Conservation (phyloP, 2,113 vertebrate genomes). For the Neolamprologus caudopunctatus region DNA sequence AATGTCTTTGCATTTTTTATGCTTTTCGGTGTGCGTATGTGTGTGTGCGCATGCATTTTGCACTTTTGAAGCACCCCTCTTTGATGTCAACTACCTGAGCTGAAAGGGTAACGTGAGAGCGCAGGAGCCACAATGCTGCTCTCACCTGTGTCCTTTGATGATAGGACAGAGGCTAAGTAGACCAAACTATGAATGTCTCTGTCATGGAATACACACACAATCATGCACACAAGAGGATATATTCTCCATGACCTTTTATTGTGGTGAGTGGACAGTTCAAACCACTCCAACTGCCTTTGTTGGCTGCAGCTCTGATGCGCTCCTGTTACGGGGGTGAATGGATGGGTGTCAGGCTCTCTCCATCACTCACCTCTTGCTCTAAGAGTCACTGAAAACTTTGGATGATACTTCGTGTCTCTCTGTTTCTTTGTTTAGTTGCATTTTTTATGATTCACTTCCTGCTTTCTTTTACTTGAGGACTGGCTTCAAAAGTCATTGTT, state of each 20-base stretch:
- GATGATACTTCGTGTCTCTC: not conserved
- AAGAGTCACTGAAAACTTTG: conserved; percentile 30
- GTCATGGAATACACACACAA: conserved; percentile 45
- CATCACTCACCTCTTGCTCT: conserved; percentile 26
- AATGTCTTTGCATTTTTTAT: conserved; percentile 23
- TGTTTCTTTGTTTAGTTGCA: not conserved
- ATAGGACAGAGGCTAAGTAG: conserved; percentile 69
- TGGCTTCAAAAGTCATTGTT: not conserved
- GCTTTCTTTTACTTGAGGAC: not conserved
- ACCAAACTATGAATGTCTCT: conserved; percentile 62
- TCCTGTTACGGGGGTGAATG: conserved; percentile 64
- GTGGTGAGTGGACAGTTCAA: conserved; percentile 60
- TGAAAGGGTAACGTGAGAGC: conserved; percentile 76
- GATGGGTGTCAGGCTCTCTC: conserved; percentile 58
- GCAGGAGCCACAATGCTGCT: conserved; percentile 65
- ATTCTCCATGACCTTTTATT: conserved; percentile 58
- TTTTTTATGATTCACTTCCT: not conserved
- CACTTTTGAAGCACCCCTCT: conserved; percentile 57
- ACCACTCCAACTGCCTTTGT: conserved; percentile 62
- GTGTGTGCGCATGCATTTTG: conserved; percentile 43
- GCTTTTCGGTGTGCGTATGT: not conserved
- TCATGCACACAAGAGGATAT: conserved; percentile 14
- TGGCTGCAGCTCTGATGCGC: conserved; percentile 40
- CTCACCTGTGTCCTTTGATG: conserved; percentile 78
- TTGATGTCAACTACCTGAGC: conserved; percentile 70